phyloP scores from a whole-genome alignment of 2,888 invertebrate genomes.

The Romanomermis culicivorax region DNA sequence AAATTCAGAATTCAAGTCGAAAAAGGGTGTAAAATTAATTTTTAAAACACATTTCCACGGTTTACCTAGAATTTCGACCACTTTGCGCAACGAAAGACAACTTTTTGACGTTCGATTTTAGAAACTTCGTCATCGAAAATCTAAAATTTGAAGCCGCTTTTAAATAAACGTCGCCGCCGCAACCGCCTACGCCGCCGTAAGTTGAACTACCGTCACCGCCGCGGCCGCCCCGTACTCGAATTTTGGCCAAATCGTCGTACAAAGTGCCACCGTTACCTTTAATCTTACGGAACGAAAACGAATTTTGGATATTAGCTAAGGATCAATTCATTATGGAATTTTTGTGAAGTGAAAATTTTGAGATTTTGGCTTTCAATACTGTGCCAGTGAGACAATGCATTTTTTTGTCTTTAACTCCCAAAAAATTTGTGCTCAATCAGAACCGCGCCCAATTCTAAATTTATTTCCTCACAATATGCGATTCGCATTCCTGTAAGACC shows the following conservation, averaged over 20 bases:
- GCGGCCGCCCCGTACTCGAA: slow-evolving; percentile 47
- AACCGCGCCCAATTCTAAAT: no score
- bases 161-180: slow-evolving; percentile 63
- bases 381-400: no score
- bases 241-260: background rate
- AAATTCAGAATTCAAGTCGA: background rate
- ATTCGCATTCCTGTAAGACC: no score
- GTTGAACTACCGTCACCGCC: slow-evolving; percentile 57
- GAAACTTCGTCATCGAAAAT: slow-evolving; percentile 35
- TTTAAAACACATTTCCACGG: background rate
- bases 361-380: no score
- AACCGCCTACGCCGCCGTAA: slow-evolving; percentile 67
- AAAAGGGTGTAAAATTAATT: background rate
- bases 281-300: slow-evolving; percentile 7
- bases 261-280: slow-evolving; percentile 7
- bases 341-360: no score
- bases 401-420: no score
- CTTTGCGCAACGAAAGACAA: background rate
- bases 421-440: no score
- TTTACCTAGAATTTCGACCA: background rate
- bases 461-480: no score
- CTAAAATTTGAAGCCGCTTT: slow-evolving; percentile 25
- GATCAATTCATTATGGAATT: background rate
- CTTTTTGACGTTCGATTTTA: background rate
- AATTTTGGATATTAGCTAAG: no score